Evolutionary conservation across 2,113 vertebrate genomes (phyloP).

Genomic region (Paedocypris sp.): DNA sequence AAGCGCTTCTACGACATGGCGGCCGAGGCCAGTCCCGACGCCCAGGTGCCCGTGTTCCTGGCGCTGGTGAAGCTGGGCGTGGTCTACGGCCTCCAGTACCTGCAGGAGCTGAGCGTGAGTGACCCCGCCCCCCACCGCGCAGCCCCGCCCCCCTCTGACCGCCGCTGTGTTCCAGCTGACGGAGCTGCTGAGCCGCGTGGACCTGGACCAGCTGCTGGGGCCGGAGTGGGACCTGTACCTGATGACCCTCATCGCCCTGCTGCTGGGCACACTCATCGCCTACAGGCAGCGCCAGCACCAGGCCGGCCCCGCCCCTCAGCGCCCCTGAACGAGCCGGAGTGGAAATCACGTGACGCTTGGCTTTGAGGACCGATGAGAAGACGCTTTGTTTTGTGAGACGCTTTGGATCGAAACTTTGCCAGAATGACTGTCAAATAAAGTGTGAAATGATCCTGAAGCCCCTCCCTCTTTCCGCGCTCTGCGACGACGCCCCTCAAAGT

Average conservation of each 20-base stretch:
- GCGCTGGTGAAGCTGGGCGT: constrained; percentile 88
- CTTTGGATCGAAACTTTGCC: no score
- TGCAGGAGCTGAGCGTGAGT: constrained; percentile 87
- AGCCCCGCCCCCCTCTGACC: no score
- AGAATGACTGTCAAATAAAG: no score
- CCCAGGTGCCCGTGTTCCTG: constrained; percentile 93
- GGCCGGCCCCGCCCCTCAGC: constrained; percentile 55
- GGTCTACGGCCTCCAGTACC: constrained; percentile 79
- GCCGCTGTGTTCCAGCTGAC: constrained; percentile 60
- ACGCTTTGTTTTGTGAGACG: no score
- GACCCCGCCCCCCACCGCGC: no score
- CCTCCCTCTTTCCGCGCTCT: no score
- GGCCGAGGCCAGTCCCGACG: constrained; percentile 91
- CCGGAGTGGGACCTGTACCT: constrained; percentile 99
- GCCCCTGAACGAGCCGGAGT: constrained; percentile 41
- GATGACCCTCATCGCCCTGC: constrained; percentile 92
- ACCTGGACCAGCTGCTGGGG: constrained; percentile 91
- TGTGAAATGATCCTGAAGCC: no score
- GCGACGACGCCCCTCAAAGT: no score
- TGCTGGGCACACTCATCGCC: constrained; percentile 89
- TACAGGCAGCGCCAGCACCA: constrained; percentile 93
- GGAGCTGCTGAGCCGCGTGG: constrained; percentile 74
- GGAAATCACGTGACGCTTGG: constrained; percentile 44
- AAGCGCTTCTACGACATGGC: constrained; percentile 99
- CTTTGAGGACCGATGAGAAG: constrained; percentile 38